Evolutionary conservation across 2,888 invertebrate genomes (phyloP).

Genomic region (Pollenia amentaria): DNA sequence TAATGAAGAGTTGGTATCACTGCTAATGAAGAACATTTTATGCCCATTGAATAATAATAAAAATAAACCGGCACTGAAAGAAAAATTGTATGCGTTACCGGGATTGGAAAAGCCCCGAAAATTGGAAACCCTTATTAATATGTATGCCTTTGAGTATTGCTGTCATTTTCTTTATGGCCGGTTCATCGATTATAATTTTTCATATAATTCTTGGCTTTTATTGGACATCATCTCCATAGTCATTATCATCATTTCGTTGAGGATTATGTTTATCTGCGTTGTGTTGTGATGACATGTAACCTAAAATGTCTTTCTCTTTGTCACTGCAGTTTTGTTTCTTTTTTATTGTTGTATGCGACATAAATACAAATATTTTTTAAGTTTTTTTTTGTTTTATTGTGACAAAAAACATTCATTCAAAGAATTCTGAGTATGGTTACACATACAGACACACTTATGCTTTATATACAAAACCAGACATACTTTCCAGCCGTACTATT

Average conservation of each 20-base stretch:
- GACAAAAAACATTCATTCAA: constrained; percentile 1
- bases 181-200: constrained; percentile 49
- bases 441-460: not conserved
- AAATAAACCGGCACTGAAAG: too few relatives aligned
- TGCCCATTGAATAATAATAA: too few relatives aligned
- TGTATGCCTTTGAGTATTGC: not conserved
- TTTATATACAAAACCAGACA: not conserved
- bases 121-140: too few relatives aligned
- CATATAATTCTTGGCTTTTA: constrained; percentile 52
- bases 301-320: constrained; percentile 50
- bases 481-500: constrained; percentile 23
- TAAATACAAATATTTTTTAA: not conserved
- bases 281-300: constrained; percentile 53
- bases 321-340: constrained; percentile 1
- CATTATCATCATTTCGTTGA: constrained; percentile 11
- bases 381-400: constrained; percentile 17
- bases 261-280: constrained; percentile 22
- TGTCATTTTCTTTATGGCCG: constrained; percentile 45
- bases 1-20: too few relatives aligned
- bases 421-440: constrained; percentile 51
- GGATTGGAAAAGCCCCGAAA: too few relatives aligned
- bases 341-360: not conserved
- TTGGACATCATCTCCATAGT: constrained; percentile 15
- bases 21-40: too few relatives aligned
- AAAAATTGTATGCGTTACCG: too few relatives aligned